Conservation (phyloP, 1,140 invertebrate genomes). For the Babylonia areolata region DNA sequence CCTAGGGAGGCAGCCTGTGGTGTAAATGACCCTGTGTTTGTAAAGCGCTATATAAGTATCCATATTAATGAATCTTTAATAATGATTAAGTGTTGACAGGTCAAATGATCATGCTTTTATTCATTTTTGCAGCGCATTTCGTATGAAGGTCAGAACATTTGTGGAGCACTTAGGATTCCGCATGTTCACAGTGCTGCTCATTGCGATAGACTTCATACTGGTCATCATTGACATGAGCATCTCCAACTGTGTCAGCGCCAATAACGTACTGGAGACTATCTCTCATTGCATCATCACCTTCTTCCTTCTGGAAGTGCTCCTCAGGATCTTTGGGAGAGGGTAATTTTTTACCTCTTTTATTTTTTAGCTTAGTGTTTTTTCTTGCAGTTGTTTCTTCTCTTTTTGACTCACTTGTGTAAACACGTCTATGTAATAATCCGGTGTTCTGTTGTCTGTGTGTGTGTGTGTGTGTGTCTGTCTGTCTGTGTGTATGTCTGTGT, state of each 20-base stretch:
- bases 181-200: slow-evolving; percentile 70
- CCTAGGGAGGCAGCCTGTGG: no score
- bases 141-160: slow-evolving; percentile 50
- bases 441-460: background rate
- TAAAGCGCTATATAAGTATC: no score
- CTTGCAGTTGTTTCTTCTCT: background rate
- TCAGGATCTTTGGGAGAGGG: slow-evolving; percentile 75
- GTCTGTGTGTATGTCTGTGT: background rate
- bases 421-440: no score
- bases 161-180: slow-evolving; percentile 70
- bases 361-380: no score
- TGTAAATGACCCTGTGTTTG: no score
- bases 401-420: no score
- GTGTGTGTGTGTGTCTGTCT: background rate
- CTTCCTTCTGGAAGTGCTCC: slow-evolving; percentile 74
- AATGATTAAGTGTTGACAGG: no score
- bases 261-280: slow-evolving; percentile 61
- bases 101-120: no score
- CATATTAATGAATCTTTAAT: no score
- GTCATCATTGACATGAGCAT: slow-evolving; percentile 74
- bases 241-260: slow-evolving; percentile 52
- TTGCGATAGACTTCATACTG: slow-evolving; percentile 74
- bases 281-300: slow-evolving; percentile 74
- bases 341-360: no score
- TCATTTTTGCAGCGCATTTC: slow-evolving; percentile 60